Base-by-base conservation (phyloP, 2,888 invertebrate species). In the Watsonalla cultraria region DNA sequence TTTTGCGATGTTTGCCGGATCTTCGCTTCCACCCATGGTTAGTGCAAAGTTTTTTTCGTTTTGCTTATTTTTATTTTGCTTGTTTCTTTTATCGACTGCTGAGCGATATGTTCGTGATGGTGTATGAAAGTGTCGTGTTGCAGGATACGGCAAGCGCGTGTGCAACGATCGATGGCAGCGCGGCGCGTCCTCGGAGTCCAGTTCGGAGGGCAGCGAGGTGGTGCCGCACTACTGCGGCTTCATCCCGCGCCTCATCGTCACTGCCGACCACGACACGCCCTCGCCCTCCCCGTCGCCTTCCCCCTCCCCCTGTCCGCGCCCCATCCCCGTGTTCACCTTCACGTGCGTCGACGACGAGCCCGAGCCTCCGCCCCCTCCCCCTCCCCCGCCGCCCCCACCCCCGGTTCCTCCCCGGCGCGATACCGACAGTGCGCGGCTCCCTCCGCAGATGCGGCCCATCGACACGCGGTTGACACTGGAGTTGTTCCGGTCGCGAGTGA, bases 301-400 rank as follows among this genome's bases (percentile, higher is more conserved):
- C 7, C 42, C 42, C 42, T 42, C 42, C 42, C 42, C 42, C 11
- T 42, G 9, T 11, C 70, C 77, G 5, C 72, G 81, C 0, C 83
- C 82, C 1, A 85, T 89, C 13, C 89, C 90, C 0, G 75, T 90
- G 4, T 90, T 90, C 59, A 84, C 89, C 0, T 90, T 90, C 59
- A 90, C 89, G 0, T 90, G 90, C 58, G 90, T 88, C 55, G 90
- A 90, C 60, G 84, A 80, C 52, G 89, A 90, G 54, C 66, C 42
- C 42, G 9, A 8, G 8, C 76, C 83, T 2, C 85, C 87, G 0
- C 73, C 74, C 0, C 70, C 82, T 0, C 81, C 83, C 5, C 78
- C 72, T 4, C 83, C 83, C 5, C 82, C 68, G 8, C 76, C 83
- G 2, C 85, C 87, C 0, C 73, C 74, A 0, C 70, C 82, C 0